Evolutionary conservation across 2,113 vertebrate genomes (phyloP), one percentile per base, ranked within the genome.

Genomic region (Brienomyrus brachyistius): DNA sequence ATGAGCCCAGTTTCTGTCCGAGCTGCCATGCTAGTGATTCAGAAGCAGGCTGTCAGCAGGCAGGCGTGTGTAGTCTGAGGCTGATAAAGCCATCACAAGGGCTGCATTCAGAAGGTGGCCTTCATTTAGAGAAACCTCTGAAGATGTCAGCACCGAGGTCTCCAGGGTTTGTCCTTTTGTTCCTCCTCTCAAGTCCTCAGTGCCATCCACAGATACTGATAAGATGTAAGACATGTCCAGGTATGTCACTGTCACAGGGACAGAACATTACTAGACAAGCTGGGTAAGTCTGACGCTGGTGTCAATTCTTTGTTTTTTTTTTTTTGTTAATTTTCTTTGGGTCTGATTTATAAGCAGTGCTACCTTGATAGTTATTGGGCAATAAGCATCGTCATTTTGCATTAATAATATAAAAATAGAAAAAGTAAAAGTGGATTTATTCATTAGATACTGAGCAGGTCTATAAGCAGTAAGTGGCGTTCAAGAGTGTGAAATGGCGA

Each of bases 41-140:
- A 17, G 51, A 86, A 19, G 50, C 43, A 83, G 80, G 19, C 21
- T 31, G 23, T 23, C 23, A 51, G 84, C 15, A 2, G 9, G 84
- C 52, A 40, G 15, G 51, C 2, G 31, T 74, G 59, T 51, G 35
- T 35, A n/a, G n/a, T 45, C 35, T 15, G 52, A 35, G 31, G 35
- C n/a, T 5, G 74, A 90, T 90, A 88, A 87, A 90, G 87, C 45
- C 74, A 56, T 66, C 85, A 56, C 62, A 48, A 77, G 89, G 48
- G 62, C 59, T 77, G 77, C 50, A 87, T 62, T 52, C 89, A 77
- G 21, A 54, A 59, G 31, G 56, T 27, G 27, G 62, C 45, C 85
- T 74, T 90, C 47, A 47, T 85, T 85, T 77, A 59, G 43, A 83
- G 89, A 21, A 88, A 47, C 56, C 54, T 47, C 56, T 21, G 87